These are phyloP conservation scores for Anoplophora glabripennis DNA, from an alignment of 1,140 invertebrate genomes.

Conservation along the genomic window DNA sequence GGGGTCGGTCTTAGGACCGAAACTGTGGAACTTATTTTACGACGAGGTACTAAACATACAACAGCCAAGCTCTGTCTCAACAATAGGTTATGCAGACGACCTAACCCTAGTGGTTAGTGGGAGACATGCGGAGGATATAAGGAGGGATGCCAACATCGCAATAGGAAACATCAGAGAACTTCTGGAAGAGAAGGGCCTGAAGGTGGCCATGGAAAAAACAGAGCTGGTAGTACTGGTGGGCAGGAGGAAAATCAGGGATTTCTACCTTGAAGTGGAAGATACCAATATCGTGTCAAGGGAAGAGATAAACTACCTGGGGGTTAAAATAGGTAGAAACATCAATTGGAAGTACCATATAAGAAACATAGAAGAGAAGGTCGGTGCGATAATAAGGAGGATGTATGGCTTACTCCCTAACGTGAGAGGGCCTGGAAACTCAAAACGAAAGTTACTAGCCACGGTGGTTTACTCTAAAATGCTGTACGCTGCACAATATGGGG, in stretches of 20 bases:
- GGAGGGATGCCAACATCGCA: neutral
- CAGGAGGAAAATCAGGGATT: neutral
- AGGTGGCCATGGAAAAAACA: neutral
- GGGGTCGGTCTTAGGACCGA: constrained; percentile 48
- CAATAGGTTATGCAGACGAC: constrained; percentile 14
- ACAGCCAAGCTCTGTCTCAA: constrained; percentile 10
- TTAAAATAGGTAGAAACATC: too few relatives aligned
- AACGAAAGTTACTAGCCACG: too few relatives aligned
- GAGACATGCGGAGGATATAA: neutral
- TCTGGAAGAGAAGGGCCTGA: neutral
- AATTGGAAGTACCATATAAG: too few relatives aligned
- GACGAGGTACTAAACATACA: constrained; percentile 41
- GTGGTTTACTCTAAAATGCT: too few relatives aligned
- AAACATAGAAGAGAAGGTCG: too few relatives aligned
- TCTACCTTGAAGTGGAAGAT: neutral
- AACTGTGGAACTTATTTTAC: constrained; percentile 48
- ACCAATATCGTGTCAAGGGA: neutral
- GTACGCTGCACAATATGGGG: too few relatives aligned
- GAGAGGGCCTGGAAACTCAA: too few relatives aligned
- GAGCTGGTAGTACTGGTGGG: constrained; percentile 5
- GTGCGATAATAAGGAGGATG: too few relatives aligned
- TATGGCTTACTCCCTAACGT: too few relatives aligned
- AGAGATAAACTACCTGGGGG: neutral
- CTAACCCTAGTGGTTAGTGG: constrained; percentile 2
- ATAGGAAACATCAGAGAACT: neutral